A percentile compares a stretch with the other conserved stretches of the same genome.
phyloP scores from a whole-genome alignment of 1,140 invertebrate genomes.

The Halictus rubicundus region DNA sequence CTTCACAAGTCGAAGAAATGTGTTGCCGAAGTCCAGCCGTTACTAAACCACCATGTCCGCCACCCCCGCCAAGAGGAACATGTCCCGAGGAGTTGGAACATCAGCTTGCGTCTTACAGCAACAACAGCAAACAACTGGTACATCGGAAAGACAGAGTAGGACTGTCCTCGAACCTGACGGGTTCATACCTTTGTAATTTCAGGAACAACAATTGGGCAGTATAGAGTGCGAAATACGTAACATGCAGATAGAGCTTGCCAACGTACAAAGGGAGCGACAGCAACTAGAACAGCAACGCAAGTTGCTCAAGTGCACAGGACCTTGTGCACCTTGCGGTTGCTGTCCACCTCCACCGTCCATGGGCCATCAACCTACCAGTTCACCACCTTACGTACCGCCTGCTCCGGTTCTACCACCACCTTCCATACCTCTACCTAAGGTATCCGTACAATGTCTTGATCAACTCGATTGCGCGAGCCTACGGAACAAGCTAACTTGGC shows the following conservation, averaged over 20 bases:
- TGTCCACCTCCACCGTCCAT: constrained; percentile 48
- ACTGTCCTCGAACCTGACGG: not conserved
- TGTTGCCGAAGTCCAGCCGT: constrained; percentile 39
- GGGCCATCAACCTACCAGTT: constrained; percentile 6
- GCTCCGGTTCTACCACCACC: constrained; percentile 17
- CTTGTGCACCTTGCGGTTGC: constrained; percentile 69
- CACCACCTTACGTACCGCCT: constrained; percentile 21
- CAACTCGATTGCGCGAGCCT: not conserved
- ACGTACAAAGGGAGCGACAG: constrained; percentile 82
- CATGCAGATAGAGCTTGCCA: constrained; percentile 83
- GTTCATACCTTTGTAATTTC: not conserved
- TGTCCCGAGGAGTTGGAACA: constrained; percentile 70
- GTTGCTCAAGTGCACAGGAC: constrained; percentile 74
- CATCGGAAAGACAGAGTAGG: not conserved
- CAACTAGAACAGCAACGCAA: constrained; percentile 81
- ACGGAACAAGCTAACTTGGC: not conserved
- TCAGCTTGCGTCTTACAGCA: constrained; percentile 58
- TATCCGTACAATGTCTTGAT: constrained; percentile 32
- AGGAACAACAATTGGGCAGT: constrained; percentile 83
- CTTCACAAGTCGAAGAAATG: constrained; percentile 45
- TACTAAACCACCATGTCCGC: constrained; percentile 21
- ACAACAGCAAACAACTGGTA: constrained; percentile 70
- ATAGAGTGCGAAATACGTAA: constrained; percentile 84
- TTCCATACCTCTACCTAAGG: constrained; percentile 35
- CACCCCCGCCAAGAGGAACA: constrained; percentile 36